Conservation (phyloP, 2,797 vertebrate genomes). For the Rhinophrynus dorsalis region DNA sequence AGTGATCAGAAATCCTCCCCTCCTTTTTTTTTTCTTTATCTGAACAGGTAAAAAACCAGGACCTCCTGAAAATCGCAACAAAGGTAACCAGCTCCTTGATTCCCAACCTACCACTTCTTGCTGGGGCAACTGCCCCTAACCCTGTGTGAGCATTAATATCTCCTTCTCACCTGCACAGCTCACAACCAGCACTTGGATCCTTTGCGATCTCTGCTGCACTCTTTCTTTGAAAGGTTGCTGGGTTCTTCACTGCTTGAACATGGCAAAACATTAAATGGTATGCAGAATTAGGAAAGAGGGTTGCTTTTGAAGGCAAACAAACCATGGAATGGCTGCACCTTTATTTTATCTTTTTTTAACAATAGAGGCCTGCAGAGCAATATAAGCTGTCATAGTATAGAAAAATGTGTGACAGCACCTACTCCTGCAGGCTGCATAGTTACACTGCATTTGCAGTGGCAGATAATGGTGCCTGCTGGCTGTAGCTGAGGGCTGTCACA, state of each 20-base stretch:
- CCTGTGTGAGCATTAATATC: slow-evolving; percentile 1
- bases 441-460: not conserved
- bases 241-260: not conserved
- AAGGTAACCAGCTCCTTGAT: slow-evolving; percentile 91
- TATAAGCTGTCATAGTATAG: no score
- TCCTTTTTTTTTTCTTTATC: slow-evolving; percentile 89
- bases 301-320: no score
- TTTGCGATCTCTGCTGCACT: not conserved
- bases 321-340: no score
- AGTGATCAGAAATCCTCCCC: slow-evolving; percentile 83
- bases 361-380: no score
- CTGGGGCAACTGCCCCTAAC: slow-evolving; percentile 20
- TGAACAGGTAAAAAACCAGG: slow-evolving; percentile 99
- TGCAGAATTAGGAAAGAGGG: no score
- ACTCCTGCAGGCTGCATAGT: no score
- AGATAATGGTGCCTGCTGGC: no score
- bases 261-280: not conserved
- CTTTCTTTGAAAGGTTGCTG: not conserved
- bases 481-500: no score
- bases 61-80: slow-evolving; percentile 99
- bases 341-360: no score
- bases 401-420: no score
- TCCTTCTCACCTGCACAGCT: not conserved
- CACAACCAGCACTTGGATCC: not conserved
- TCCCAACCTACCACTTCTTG: slow-evolving; percentile 68